A percentile compares a stretch with the other conserved stretches of the same genome.
These are phyloP conservation scores for Delphinapterus leucas DNA, from an alignment of 2,113 vertebrate genomes.

Conservation along the genomic window DNA sequence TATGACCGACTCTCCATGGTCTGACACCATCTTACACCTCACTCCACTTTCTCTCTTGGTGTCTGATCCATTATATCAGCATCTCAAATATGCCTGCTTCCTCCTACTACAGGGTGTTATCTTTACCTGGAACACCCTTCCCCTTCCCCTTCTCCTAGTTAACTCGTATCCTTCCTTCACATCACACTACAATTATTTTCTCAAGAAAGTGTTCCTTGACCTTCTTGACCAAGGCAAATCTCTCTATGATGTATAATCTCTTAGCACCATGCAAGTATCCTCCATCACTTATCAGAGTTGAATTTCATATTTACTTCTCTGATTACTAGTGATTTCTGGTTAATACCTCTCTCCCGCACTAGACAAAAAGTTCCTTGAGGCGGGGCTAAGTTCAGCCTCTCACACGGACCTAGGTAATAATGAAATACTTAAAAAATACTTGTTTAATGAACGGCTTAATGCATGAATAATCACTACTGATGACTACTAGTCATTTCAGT, in stretches of 20 bases:
- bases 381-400: neutral
- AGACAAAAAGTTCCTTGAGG: neutral
- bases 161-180: neutral
- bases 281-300: neutral
- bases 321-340: neutral
- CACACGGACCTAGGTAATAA: neutral
- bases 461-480: neutral
- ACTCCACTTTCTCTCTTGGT: neutral
- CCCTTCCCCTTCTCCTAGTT: neutral
- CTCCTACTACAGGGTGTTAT: neutral
- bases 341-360: neutral
- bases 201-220: neutral
- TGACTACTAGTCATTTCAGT: neutral
- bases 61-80: neutral
- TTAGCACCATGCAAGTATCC: neutral
- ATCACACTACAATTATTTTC: neutral
- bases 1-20: neutral
- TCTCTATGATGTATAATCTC: neutral
- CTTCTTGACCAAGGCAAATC: neutral
- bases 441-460: neutral
- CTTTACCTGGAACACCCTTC: neutral
- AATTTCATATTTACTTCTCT: neutral
- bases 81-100: neutral
- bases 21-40: neutral
- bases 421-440: neutral